Percentiles rank a stretch among this genome's conserved stretches.
Conservation (phyloP, 2,888 invertebrate species). For the Lycophotia porphyrea region DNA sequence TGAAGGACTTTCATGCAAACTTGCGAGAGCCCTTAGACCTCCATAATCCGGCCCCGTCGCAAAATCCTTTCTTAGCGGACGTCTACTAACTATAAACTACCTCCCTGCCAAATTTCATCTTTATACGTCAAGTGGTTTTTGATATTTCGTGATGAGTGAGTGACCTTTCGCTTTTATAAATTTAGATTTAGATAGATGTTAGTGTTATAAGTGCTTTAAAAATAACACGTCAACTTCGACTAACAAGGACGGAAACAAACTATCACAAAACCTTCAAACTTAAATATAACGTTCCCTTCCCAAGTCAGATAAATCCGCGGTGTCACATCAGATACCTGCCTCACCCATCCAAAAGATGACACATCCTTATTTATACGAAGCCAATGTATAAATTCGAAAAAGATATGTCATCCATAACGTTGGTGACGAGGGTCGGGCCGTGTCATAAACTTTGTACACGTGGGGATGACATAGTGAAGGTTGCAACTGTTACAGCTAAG, state of each 20-base stretch:
- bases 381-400: constrained; percentile 67
- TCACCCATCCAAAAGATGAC: constrained; percentile 68
- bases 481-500: constrained; percentile 41
- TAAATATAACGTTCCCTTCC: constrained; percentile 28
- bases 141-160: too few species aligned
- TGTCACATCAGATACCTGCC: constrained; percentile 63
- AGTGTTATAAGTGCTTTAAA: too few species aligned
- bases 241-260: constrained; percentile 5
- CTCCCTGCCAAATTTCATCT: too few species aligned
- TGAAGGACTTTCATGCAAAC: too few species aligned
- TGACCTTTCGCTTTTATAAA: too few species aligned
- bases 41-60: too few species aligned
- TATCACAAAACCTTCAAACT: constrained; percentile 12
- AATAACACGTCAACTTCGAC: background rate
- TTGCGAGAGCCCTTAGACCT: too few species aligned
- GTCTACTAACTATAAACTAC: too few species aligned
- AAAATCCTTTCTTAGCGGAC: too few species aligned
- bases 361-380: constrained; percentile 56
- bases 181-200: too few species aligned
- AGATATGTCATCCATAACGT: constrained; percentile 73
- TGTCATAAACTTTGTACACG: constrained; percentile 77
- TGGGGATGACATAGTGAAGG: constrained; percentile 68
- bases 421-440: constrained; percentile 81
- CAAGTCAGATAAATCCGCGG: constrained; percentile 60
- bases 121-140: too few species aligned